These are phyloP conservation scores for Cheumatopsyche charites DNA, from an alignment of 1,140 invertebrate species.

Conservation along the genomic window DNA sequence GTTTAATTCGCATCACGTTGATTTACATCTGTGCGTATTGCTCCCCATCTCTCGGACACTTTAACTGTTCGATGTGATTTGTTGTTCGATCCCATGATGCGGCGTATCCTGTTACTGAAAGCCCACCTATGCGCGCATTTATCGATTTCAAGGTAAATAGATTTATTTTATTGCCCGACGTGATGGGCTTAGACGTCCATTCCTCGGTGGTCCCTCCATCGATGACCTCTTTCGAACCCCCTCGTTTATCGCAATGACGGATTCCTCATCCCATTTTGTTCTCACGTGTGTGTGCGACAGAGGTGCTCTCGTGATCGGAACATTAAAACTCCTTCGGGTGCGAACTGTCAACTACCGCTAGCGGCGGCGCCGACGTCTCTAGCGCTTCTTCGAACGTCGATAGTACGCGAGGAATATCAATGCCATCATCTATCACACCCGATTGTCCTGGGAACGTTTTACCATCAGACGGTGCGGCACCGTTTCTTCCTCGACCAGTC, in stretches of 20 bases:
- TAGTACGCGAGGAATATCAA: conserved; percentile 17
- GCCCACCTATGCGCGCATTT: not conserved
- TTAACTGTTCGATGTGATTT: conserved; percentile 12
- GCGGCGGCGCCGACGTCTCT: conserved; percentile 27
- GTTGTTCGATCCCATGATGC: not conserved
- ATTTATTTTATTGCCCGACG: conserved; percentile 18
- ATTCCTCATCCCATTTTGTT: not conserved
- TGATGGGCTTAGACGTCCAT: not conserved
- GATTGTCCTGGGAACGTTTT: conserved; percentile 22
- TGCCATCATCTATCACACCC: conserved; percentile 2
- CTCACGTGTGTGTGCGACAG: conserved; percentile 29
- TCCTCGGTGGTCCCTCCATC: not conserved
- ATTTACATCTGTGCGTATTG: not conserved
- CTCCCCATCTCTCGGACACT: conserved; percentile 6
- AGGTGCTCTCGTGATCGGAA: conserved; percentile 27
- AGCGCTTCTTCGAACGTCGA: conserved; percentile 18
- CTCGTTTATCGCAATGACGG: too few relatives aligned
- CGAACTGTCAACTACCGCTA: conserved; percentile 39
- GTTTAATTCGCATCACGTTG: not conserved
- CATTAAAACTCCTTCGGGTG: conserved; percentile 10
- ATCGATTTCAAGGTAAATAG: conserved; percentile 16
- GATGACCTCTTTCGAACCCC: too few relatives aligned
- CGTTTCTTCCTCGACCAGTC: not conserved
- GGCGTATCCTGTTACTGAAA: conserved; percentile 7
- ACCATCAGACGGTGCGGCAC: not conserved